phyloP scores from a whole-genome alignment of 2,888 invertebrate genomes.

The Azorinus chamasolen region DNA sequence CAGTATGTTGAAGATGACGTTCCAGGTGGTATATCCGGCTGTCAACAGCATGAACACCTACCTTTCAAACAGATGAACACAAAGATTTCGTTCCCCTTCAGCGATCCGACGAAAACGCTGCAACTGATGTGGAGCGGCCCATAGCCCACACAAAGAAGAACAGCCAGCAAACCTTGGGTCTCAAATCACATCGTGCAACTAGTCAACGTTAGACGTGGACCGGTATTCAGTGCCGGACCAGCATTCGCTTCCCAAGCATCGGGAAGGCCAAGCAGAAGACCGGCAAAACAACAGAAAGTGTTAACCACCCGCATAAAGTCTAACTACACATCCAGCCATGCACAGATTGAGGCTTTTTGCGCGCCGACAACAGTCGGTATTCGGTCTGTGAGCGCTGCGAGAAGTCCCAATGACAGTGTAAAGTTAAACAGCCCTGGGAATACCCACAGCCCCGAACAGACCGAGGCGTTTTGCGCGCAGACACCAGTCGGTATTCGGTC shows the following conservation, averaged over 20 bases:
- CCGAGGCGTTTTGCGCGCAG: too few relatives aligned
- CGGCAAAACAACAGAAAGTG: too few relatives aligned
- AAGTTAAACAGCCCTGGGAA: too few relatives aligned
- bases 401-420: too few relatives aligned
- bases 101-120: not conserved
- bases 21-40: not conserved
- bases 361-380: too few relatives aligned
- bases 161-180: not conserved
- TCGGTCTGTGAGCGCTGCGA: too few relatives aligned
- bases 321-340: too few relatives aligned
- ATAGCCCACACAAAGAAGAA: not conserved
- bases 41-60: not conserved
- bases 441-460: too few relatives aligned
- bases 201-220: not conserved
- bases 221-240: not conserved
- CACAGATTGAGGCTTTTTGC: too few relatives aligned
- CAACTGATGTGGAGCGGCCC: not conserved
- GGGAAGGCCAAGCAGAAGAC: too few relatives aligned
- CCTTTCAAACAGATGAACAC: not conserved
- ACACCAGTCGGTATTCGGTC: too few relatives aligned
- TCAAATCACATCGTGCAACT: not conserved
- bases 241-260: not conserved
- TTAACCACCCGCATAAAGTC: too few relatives aligned
- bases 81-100: not conserved
- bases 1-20: not conserved